Percentiles rank a stretch among this genome's conserved stretches.
Evolutionary conservation across 1,140 invertebrate genomes (phyloP).

Genomic region (Cydia pomonella): DNA sequence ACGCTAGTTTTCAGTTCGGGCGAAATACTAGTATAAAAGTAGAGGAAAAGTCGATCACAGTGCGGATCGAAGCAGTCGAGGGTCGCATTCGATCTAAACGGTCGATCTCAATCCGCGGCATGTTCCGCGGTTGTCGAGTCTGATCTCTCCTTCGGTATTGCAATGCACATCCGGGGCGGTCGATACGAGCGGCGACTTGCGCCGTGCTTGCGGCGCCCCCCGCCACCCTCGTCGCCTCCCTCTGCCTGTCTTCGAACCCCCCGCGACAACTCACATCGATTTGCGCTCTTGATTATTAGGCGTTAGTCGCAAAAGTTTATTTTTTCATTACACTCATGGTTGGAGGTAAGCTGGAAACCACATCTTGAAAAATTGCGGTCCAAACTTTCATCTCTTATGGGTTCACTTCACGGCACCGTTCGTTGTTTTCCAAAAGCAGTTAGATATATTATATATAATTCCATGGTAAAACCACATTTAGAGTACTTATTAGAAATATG

Average conservation of each 20-base stretch:
- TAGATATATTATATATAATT: too few species aligned
- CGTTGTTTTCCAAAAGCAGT: too few species aligned
- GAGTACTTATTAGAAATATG: too few species aligned
- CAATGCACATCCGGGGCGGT: slow-evolving; percentile 77
- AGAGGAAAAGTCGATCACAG: neutral
- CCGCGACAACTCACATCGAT: slow-evolving; percentile 70
- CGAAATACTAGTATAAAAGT: neutral
- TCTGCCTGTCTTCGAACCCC: slow-evolving; percentile 61
- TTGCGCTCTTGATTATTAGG: slow-evolving; percentile 70
- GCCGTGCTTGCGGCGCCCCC: slow-evolving; percentile 63
- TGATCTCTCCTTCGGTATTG: slow-evolving; percentile 71
- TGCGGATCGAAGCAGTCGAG: neutral
- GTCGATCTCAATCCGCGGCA: slow-evolving; percentile 19
- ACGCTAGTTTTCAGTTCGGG: too few species aligned
- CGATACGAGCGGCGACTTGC: slow-evolving; percentile 76
- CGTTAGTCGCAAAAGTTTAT: slow-evolving; percentile 61
- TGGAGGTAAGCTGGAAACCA: too few species aligned
- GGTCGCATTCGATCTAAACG: slow-evolving; percentile 29
- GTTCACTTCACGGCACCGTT: too few species aligned
- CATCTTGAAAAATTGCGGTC: too few species aligned
- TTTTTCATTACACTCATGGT: slow-evolving; percentile 38
- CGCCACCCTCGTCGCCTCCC: slow-evolving; percentile 47
- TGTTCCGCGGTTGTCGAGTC: slow-evolving; percentile 40
- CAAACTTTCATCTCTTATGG: too few species aligned
- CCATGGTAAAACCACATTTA: too few species aligned